Percentiles rank a stretch among this genome's conserved stretches.
These are phyloP conservation scores for Microctenopoma stevenorrisi DNA, from an alignment of 2,797 vertebrate species.

Conservation along the genomic window DNA sequence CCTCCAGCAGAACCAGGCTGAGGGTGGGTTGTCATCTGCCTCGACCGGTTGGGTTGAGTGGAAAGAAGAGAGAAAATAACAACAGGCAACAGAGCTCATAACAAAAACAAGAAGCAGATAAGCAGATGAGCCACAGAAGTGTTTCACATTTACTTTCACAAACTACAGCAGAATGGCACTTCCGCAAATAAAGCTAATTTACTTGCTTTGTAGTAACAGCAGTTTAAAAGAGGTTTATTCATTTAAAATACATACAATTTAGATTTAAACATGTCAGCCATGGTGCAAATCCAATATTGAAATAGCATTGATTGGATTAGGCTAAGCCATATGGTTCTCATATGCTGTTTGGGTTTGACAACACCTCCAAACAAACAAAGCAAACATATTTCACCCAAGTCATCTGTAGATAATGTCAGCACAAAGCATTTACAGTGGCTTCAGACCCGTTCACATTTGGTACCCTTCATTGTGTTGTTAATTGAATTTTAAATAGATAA, in stretches of 20 bases:
- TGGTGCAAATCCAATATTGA: slow-evolving; percentile 59
- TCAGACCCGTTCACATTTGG: no score
- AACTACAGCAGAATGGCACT: slow-evolving; percentile 28
- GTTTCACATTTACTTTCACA: slow-evolving; percentile 62
- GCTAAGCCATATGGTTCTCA: slow-evolving; percentile 58
- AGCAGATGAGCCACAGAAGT: slow-evolving; percentile 11
- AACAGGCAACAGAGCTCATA: no score
- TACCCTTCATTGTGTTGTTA: no score
- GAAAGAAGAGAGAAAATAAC: no score
- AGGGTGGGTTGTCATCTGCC: no score
- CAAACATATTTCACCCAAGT: slow-evolving; percentile 7
- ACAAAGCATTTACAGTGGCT: no score
- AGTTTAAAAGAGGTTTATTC: slow-evolving; percentile 47
- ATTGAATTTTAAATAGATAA: no score
- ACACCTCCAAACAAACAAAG: slow-evolving; percentile 43
- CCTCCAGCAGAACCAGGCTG: no score
- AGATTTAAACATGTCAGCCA: slow-evolving; percentile 53
- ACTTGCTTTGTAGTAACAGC: slow-evolving; percentile 37
- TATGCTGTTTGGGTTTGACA: slow-evolving; percentile 52
- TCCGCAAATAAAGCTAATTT: slow-evolving; percentile 45
- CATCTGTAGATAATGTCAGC: no score
- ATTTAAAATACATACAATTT: slow-evolving; percentile 58
- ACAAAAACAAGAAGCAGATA: no score
- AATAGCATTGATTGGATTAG: slow-evolving; percentile 55
- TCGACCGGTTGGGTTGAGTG: no score